Evolutionary conservation across 2,888 invertebrate species (phyloP), one percentile per base, ranked within the genome.

Genomic region (Eulithis prunata): DNA sequence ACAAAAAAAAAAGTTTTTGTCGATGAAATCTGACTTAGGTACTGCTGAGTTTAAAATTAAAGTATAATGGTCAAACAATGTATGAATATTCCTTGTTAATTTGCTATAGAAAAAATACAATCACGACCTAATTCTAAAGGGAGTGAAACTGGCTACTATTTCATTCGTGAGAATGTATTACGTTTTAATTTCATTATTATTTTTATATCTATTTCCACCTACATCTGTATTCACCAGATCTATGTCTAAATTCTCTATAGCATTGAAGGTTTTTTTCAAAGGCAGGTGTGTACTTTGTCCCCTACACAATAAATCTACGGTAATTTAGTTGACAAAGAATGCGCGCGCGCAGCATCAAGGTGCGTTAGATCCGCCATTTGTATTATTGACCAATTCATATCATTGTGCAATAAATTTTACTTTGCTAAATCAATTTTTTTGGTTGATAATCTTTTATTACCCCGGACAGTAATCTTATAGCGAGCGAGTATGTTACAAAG

Each of bases 281-380:
- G 64, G 80, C 85, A 84, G 85, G 82, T 86, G 79, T 78, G 66
- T 68, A 59, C 76, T 70, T 73, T 69, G 67, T 70, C 70, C 72
- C 71, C 78, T 75, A 70, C 60, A 81, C 78, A 79, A 77, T 79
- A 80, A 73, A 77, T 81, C 70, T 78, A 69, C 69, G 76, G 78
- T 79, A 82, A 85, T 85, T 85, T 81, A 71, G 66, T 45, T 62
- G 66, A 83, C 81, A 84, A 84, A 77, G 71, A 76, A 64, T 74
- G 75, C 78, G 77, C 72, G 78, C 77, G 80, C 80, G 80, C 77
- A 78, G 68, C 68, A 69, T 64, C 78, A 81, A 78, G 79, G 81
- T 84, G 80, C 70, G 69, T 69, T 66, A 65, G 71, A 72, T 70
- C 70, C 66, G 55, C 57, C 64, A 56, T 70, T 70, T 63, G 58